These are phyloP conservation scores for Urosaurus nigricauda DNA, from an alignment of 2,797 vertebrate species.

Conservation along the genomic window DNA sequence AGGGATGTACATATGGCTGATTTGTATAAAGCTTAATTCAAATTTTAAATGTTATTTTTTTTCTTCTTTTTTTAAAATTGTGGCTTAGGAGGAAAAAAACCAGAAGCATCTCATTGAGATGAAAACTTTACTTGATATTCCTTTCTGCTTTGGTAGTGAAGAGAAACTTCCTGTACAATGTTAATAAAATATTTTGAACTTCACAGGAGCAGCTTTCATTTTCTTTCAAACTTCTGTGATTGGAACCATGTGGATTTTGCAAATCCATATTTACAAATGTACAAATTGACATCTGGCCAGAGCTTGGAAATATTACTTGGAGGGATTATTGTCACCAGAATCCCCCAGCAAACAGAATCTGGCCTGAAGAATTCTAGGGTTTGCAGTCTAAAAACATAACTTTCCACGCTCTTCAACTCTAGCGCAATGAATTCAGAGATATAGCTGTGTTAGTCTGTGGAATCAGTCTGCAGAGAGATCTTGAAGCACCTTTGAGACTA, in stretches of 20 bases:
- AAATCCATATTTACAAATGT: background rate
- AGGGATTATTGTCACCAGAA: too few relatives aligned
- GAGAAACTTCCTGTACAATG: constrained; percentile 63
- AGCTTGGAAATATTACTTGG: too few relatives aligned
- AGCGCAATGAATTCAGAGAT: background rate
- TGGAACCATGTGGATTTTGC: background rate
- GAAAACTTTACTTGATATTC: constrained; percentile 14
- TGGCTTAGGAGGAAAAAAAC: background rate
- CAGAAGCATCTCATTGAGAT: background rate
- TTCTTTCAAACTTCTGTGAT: background rate
- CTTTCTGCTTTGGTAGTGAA: constrained; percentile 65
- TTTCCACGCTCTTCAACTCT: background rate
- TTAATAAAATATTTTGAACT: constrained; percentile 70
- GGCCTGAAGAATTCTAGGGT: too few relatives aligned
- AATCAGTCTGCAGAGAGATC: too few relatives aligned
- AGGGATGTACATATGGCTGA: constrained; percentile 70
- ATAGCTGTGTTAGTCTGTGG: too few relatives aligned
- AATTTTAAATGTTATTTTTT: constrained; percentile 51
- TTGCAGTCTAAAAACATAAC: too few relatives aligned
- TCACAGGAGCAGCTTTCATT: background rate
- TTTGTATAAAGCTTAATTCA: constrained; percentile 70
- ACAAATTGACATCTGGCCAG: background rate
- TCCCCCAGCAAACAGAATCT: too few relatives aligned
- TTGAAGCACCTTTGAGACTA: too few relatives aligned
- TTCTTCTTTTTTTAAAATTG: constrained; percentile 8